A percentile compares a stretch with the other conserved stretches of the same genome.
These are phyloP conservation scores for Psephotus haematonotus DNA, from an alignment of 2,113 vertebrate genomes.

Conservation along the genomic window DNA sequence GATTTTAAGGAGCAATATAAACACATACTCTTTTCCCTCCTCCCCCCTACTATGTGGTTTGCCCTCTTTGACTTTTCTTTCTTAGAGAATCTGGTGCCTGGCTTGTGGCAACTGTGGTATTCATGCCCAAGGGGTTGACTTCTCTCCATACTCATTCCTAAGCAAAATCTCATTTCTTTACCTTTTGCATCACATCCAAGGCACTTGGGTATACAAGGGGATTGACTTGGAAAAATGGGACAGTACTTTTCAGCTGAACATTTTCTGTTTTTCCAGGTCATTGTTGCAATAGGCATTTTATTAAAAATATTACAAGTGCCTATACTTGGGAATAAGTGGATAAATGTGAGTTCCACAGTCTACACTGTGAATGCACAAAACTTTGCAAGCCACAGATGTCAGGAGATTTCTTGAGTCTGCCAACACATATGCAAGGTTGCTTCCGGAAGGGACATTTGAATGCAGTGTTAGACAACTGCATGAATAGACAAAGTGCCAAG, in stretches of 20 bases:
- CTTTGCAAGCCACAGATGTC: background rate
- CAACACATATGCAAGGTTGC: background rate
- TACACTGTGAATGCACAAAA: background rate
- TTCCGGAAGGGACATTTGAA: background rate
- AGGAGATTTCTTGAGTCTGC: background rate
- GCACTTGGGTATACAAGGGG: accelerated
- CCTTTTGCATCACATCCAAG: background rate
- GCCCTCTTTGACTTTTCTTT: background rate
- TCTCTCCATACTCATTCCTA: background rate
- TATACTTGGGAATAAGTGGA: background rate
- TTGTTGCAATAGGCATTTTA: background rate
- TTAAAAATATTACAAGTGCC: background rate
- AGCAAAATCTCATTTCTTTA: background rate
- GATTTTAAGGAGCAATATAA: background rate
- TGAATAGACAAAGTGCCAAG: background rate
- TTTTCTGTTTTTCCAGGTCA: background rate
- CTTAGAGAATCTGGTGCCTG: background rate
- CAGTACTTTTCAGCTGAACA: background rate
- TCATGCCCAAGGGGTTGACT: background rate
- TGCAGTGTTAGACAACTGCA: background rate
- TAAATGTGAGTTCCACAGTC: background rate
- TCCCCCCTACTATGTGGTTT: background rate
- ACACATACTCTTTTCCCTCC: background rate
- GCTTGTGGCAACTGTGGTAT: background rate
- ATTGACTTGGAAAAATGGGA: background rate